A percentile compares a stretch with the other conserved stretches of the same genome.
phyloP scores from a whole-genome alignment of 2,888 invertebrate genomes.

The Coelogynopora nodosa region DNA sequence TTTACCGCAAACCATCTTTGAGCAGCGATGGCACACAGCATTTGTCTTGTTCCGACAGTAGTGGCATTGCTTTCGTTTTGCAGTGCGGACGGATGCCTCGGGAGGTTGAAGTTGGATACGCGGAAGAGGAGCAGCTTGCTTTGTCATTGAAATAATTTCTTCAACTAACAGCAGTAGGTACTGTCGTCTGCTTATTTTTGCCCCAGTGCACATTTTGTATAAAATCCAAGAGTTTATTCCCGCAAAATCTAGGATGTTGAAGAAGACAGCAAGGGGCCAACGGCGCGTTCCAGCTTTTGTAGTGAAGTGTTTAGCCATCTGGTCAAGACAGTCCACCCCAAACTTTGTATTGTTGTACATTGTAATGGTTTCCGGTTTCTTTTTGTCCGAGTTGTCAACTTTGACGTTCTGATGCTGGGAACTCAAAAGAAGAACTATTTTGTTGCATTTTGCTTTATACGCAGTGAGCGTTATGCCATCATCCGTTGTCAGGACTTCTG shows the following conservation, averaged over 20 bases:
- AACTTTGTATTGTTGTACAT: not conserved
- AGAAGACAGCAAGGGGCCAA: conserved; percentile 2
- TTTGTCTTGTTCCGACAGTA: not conserved
- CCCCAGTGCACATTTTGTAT: not conserved
- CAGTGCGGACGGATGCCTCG: not conserved
- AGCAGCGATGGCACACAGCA: not conserved
- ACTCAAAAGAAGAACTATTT: not conserved
- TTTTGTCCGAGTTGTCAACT: not conserved
- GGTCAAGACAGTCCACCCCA: conserved; percentile 9
- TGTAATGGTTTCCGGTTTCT: not conserved
- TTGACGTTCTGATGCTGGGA: not conserved
- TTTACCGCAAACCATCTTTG: not conserved
- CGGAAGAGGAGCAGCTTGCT: not conserved
- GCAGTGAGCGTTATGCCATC: not conserved
- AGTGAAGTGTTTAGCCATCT: not conserved
- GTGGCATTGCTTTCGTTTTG: not conserved
- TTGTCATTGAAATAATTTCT: not conserved
- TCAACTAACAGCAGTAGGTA: not conserved
- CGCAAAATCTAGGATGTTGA: not conserved
- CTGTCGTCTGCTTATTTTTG: conserved; percentile 2
- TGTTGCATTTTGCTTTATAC: not conserved
- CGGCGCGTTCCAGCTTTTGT: conserved; percentile 4
- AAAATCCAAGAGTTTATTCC: conserved; percentile 21
- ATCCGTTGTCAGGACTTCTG: not conserved
- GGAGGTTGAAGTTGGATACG: not conserved